phyloP scores from a whole-genome alignment of 2,797 vertebrate species.

The Liasis olivaceus region DNA sequence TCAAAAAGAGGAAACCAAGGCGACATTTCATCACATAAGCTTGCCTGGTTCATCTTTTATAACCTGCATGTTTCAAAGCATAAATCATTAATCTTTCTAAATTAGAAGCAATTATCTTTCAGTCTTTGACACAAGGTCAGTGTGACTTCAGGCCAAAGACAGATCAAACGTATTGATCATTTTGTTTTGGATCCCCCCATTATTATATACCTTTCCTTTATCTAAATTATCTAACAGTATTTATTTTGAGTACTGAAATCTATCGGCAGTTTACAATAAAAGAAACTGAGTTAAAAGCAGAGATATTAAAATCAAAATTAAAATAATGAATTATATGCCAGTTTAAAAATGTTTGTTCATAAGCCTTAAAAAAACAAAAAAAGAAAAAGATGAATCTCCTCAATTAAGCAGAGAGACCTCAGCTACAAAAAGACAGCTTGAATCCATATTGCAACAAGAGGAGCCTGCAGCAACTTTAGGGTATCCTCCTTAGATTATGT shows the following conservation, averaged over 20 bases:
- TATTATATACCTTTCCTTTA: background rate
- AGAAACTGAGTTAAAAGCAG: background rate
- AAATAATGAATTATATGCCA: background rate
- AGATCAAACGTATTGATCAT: background rate
- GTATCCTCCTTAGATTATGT: background rate
- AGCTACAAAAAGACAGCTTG: background rate
- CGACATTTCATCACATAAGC: background rate
- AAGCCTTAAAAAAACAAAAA: background rate
- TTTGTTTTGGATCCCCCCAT: background rate
- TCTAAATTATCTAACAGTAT: background rate
- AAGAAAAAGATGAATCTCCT: background rate
- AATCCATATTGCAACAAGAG: background rate
- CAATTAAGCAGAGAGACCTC: background rate
- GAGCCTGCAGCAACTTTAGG: background rate
- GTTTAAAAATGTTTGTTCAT: background rate
- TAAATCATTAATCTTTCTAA: background rate
- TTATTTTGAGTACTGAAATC: too few relatives aligned
- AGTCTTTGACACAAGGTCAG: background rate
- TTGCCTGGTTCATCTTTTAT: background rate
- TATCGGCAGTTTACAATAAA: background rate
- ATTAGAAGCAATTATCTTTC: background rate
- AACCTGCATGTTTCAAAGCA: background rate
- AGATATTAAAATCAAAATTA: background rate
- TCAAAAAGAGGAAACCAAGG: slow-evolving; percentile 1
- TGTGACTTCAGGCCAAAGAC: background rate